These are phyloP conservation scores for Anseranas semipalmata DNA, from an alignment of 2,113 vertebrate species.

Conservation along the genomic window DNA sequence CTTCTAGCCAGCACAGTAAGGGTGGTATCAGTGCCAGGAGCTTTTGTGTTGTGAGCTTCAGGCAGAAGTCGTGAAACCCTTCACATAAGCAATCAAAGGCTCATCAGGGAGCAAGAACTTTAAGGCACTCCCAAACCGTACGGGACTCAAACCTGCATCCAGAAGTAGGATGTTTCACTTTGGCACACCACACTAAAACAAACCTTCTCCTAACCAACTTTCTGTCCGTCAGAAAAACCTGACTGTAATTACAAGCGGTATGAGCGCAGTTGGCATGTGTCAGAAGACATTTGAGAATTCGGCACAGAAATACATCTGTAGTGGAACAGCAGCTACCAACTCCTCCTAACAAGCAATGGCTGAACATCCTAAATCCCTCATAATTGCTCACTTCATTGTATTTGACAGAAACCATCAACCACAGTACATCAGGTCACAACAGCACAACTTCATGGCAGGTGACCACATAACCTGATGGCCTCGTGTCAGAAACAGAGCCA, in stretches of 20 bases:
- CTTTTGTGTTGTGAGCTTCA: background rate
- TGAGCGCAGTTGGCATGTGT: constrained; percentile 6
- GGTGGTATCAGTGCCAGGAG: background rate
- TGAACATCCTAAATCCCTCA: background rate
- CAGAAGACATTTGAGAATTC: constrained; percentile 19
- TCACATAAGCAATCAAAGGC: constrained; percentile 6
- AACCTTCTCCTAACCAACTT: constrained; percentile 40
- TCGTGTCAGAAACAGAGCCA: background rate
- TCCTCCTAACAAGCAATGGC: background rate
- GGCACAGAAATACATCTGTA: constrained; percentile 1
- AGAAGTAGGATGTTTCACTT: background rate
- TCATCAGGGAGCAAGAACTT: background rate
- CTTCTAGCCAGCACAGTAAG: background rate
- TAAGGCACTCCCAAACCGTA: background rate
- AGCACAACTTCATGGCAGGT: background rate
- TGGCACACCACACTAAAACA: constrained; percentile 41
- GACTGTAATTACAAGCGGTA: constrained; percentile 27
- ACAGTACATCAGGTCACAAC: background rate
- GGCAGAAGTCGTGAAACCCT: background rate
- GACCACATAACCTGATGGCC: background rate
- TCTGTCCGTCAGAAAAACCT: constrained; percentile 18
- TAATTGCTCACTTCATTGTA: constrained; percentile 37
- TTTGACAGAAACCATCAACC: constrained; percentile 48
- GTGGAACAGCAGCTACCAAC: constrained; percentile 3
- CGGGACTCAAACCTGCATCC: background rate